Conservation (phyloP, 53 echinoderm and acorn worm species). For the Holothuria leucospilota region DNA sequence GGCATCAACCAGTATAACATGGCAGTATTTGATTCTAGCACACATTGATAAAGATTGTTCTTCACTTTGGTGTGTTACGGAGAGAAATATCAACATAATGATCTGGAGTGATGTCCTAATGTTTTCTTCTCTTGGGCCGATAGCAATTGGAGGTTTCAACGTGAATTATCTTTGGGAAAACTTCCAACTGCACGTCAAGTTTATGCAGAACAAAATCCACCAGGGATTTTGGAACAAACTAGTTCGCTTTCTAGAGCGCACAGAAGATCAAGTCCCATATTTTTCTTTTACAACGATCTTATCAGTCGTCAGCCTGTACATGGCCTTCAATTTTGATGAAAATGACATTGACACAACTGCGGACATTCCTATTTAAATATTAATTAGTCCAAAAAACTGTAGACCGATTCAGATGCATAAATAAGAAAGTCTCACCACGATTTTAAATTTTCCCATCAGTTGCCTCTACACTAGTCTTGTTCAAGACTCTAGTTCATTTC, state of each 20-base stretch:
- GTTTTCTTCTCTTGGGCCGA: slow-evolving; percentile 2
- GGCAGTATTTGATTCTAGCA: too few relatives aligned
- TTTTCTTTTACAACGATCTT: slow-evolving; percentile 7
- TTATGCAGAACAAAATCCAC: not conserved
- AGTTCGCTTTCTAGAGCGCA: not conserved
- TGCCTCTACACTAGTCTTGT: too few relatives aligned
- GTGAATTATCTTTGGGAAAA: slow-evolving; percentile 15
- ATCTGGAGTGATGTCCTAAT: slow-evolving; percentile 35
- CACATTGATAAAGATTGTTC: too few relatives aligned
- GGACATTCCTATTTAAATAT: too few relatives aligned
- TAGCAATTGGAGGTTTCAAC: slow-evolving; percentile 30
- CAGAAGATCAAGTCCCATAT: not conserved
- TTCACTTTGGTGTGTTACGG: not conserved
- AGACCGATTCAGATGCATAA: too few relatives aligned
- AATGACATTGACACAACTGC: too few relatives aligned
- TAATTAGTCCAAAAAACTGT: too few relatives aligned
- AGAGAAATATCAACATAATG: slow-evolving; percentile 30
- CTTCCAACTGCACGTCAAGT: slow-evolving; percentile 19
- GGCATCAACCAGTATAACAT: too few relatives aligned
- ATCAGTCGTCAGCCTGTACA: not conserved
- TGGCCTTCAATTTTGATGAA: not conserved
- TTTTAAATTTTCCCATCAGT: too few relatives aligned
- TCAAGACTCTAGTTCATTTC: too few relatives aligned
- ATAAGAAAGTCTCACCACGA: too few relatives aligned
- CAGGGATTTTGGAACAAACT: not conserved